A percentile compares a stretch with the other conserved stretches of the same genome.
Evolutionary conservation across 2,797 vertebrate species (phyloP).

Genomic region (Phyllotis vaccarum): DNA sequence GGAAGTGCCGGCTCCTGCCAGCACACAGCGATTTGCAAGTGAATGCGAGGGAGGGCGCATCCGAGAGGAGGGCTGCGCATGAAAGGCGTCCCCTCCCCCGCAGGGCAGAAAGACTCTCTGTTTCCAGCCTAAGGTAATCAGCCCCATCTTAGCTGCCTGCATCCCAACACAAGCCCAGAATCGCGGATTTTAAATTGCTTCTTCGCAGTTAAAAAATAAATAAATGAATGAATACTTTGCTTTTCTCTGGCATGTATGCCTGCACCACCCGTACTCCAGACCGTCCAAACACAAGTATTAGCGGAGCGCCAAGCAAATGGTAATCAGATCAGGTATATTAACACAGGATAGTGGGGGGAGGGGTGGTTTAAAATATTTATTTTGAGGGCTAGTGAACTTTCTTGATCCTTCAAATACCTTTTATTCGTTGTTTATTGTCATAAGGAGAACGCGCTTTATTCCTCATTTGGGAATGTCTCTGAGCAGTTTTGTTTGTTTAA

Average conservation of each 20-base stretch:
- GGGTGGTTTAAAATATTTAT: background rate
- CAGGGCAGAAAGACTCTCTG: slow-evolving; percentile 86
- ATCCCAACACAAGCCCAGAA: slow-evolving; percentile 17
- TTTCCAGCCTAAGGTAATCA: slow-evolving; percentile 86
- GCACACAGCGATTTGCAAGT: slow-evolving; percentile 90
- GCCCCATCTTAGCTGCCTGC: slow-evolving; percentile 76
- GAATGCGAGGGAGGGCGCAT: slow-evolving; percentile 88
- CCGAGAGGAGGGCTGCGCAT: slow-evolving; percentile 75
- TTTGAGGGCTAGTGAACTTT: slow-evolving; percentile 57
- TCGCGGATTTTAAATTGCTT: slow-evolving; percentile 1
- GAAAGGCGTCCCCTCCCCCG: slow-evolving; percentile 83
- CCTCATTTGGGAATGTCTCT: background rate
- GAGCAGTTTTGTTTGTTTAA: background rate
- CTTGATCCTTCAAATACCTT: slow-evolving; percentile 47
- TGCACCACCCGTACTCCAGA: background rate
- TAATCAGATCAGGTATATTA: slow-evolving; percentile 39
- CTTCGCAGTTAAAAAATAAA: background rate
- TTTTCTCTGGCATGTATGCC: background rate
- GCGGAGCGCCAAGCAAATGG: slow-evolving; percentile 55
- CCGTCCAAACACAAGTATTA: background rate
- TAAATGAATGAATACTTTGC: background rate
- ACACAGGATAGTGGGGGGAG: background rate
- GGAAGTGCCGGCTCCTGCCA: slow-evolving; percentile 82
- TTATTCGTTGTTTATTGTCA: background rate
- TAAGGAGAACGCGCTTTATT: background rate